phyloP scores from a whole-genome alignment of 2,888 invertebrate genomes.

The Oasisia sp. region DNA sequence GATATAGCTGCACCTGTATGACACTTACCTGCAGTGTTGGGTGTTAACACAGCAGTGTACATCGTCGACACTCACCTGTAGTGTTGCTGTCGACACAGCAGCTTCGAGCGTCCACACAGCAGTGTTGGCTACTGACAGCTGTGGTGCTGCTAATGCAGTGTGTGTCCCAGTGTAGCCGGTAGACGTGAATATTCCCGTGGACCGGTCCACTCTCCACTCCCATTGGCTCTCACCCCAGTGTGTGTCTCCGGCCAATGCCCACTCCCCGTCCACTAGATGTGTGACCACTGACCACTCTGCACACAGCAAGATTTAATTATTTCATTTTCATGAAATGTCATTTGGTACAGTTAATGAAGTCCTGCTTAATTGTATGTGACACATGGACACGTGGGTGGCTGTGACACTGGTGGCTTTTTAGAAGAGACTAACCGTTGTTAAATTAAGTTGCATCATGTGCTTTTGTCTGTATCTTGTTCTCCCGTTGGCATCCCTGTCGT shows the following conservation, averaged over 20 bases:
- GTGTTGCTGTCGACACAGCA: neutral
- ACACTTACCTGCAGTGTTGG: neutral
- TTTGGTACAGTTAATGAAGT: neutral
- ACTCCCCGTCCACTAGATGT: neutral
- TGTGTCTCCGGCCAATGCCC: neutral
- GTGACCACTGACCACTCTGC: neutral
- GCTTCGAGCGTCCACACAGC: neutral
- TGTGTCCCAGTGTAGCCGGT: neutral
- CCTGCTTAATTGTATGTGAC: neutral
- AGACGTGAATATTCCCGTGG: neutral
- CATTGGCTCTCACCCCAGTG: neutral
- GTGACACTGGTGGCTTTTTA: too few relatives aligned
- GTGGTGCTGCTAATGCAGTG: neutral
- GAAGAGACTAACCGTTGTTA: too few relatives aligned
- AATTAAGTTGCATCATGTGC: too few relatives aligned
- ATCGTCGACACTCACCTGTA: too few relatives aligned
- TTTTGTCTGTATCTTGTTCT: too few relatives aligned
- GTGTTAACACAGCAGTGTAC: neutral
- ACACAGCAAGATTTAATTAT: neutral
- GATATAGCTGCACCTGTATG: too few relatives aligned
- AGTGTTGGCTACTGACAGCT: too few relatives aligned
- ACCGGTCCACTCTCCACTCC: neutral
- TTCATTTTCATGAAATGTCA: neutral
- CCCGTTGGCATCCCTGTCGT: too few relatives aligned
- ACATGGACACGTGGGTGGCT: neutral